Percentiles rank a stretch among this genome's conserved stretches.
These are phyloP conservation scores for Cataglyphis cursor DNA, from an alignment of 2,888 invertebrate species.

Conservation along the genomic window DNA sequence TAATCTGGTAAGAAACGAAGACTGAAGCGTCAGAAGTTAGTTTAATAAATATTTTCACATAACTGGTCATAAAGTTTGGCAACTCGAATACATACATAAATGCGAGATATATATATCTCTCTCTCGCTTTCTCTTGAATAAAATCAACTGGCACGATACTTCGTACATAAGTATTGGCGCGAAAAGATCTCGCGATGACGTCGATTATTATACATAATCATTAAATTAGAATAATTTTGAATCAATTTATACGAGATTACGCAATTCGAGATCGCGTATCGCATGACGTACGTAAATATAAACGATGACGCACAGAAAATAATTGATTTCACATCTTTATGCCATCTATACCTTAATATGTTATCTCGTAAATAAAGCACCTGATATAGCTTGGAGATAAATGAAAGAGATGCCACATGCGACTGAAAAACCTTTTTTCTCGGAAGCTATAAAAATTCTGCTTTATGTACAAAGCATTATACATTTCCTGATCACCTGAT, in stretches of 20 bases:
- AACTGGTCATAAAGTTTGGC: constrained; percentile 29
- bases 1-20: constrained; percentile 24
- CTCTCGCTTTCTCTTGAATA: background rate
- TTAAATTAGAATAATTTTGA: constrained; percentile 9
- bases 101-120: background rate
- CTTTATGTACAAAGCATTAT: background rate
- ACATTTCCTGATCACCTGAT: background rate
- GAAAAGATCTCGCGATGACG: constrained; percentile 25
- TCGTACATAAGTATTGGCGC: constrained; percentile 21
- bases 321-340: background rate
- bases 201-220: constrained; percentile 23
- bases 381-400: background rate
- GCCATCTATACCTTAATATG: background rate
- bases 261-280: background rate
- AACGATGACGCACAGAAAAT: constrained; percentile 34
- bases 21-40: constrained; percentile 16
- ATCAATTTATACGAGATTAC: constrained; percentile 27
- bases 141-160: background rate
- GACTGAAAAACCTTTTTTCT: background rate
- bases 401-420: background rate
- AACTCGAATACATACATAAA: background rate
- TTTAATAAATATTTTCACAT: constrained; percentile 6
- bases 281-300: constrained; percentile 15
- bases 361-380: constrained; percentile 22
- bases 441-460: constrained; percentile 12